Evolutionary conservation across 2,888 invertebrate species (phyloP).

Genomic region (Aphodius sticticus): DNA sequence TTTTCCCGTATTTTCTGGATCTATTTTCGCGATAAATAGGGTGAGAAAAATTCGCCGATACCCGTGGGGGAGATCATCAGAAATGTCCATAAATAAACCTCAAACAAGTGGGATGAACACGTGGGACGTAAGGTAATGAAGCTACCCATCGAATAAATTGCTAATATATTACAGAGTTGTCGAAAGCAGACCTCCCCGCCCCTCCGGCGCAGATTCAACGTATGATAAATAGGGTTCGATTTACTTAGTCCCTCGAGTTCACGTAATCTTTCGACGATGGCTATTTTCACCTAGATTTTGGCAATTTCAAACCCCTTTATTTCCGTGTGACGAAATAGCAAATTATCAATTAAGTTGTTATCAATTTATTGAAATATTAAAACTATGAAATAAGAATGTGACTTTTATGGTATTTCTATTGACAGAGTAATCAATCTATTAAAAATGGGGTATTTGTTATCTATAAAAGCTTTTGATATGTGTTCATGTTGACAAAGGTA

Average conservation of each 20-base stretch:
- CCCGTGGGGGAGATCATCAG: not conserved
- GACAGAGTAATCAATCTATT: no score
- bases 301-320: not conserved
- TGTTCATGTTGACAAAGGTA: no score
- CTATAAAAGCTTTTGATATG: no score
- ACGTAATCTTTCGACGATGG: not conserved
- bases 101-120: not conserved
- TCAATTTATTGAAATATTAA: no score
- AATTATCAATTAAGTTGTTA: no score
- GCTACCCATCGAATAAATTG: not conserved
- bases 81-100: not conserved
- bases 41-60: not conserved
- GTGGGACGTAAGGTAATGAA: not conserved
- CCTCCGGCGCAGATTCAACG: not conserved
- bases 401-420: no score
- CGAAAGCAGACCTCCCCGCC: not conserved
- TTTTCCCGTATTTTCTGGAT: not conserved
- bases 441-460: no score
- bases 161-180: not conserved
- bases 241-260: not conserved
- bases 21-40: not conserved
- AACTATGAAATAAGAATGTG: no score
- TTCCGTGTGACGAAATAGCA: not conserved
- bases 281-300: not conserved
- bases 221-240: slow-evolving; percentile 4